These are phyloP conservation scores for Cynocephalus volans DNA, from an alignment of 2,113 vertebrate species.

Conservation along the genomic window DNA sequence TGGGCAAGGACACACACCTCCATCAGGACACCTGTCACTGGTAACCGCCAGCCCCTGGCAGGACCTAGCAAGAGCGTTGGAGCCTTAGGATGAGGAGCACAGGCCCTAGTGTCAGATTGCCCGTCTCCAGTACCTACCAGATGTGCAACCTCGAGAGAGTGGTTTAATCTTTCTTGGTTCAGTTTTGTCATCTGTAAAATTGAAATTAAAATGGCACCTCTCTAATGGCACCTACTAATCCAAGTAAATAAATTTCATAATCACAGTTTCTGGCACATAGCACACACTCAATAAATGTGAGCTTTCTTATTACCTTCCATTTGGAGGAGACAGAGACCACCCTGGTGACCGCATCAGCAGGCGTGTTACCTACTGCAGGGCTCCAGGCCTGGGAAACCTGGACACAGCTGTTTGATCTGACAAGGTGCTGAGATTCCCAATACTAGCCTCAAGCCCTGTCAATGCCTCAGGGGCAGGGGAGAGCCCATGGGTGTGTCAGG, in stretches of 20 bases:
- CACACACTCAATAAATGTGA: not conserved
- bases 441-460: not conserved
- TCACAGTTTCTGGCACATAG: not conserved
- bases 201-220: conserved; percentile 57
- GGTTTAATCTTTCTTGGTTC: conserved; percentile 21
- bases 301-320: not conserved
- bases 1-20: not conserved
- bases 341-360: accelerated
- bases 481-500: not conserved
- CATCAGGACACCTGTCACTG: not conserved
- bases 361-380: accelerated
- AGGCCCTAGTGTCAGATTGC: not conserved
- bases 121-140: not conserved
- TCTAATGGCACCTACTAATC: conserved; percentile 17
- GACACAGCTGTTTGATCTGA: not conserved
- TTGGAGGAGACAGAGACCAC: not conserved
- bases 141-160: not conserved
- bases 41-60: not conserved
- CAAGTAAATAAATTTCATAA: not conserved
- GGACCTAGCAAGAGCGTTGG: not conserved
- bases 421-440: not conserved
- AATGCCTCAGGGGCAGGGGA: not conserved
- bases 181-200: conserved; percentile 51
- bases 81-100: not conserved
- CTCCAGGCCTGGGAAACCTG: not conserved